Evolutionary conservation across 2,888 invertebrate genomes (phyloP), one percentile per base, ranked within the genome.

Genomic region (Mechanitis messenoides): DNA sequence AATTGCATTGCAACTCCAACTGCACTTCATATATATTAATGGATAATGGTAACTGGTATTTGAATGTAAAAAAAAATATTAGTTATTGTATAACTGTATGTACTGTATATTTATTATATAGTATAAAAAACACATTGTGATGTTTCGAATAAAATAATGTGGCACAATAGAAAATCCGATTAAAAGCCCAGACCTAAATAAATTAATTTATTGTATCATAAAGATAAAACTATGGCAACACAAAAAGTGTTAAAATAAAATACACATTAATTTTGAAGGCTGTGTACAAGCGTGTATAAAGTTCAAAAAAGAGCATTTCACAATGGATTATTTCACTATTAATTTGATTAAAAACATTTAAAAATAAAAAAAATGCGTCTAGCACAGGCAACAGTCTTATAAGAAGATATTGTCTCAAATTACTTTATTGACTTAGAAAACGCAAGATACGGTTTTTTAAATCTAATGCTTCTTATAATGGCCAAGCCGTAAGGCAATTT

Each of bases 201-300:
- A 45, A 60, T 57, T 33, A 60, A 45, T 65, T 62, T 59, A 62
- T 62, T 64, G 61, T 57, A 67, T 59, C 57, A 56, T 54, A 28
- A 53, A 58, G 55, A 58, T 61, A 61, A 64, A 62, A 64, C 56
- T 57, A 66, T 67, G 64, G 64, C 66, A 67, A 64, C 66, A 64
- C 64, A 59, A 53, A 31, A 55, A 31, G 50, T 50, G 50, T 50
- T 50, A 28, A 7, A 50, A 50, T 31, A 31, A 42, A 7, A 47
- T 6, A 47, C 47, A 47, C n/a, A 20, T n/a, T 20, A 47, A 11
- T 31, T 50, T 31, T 31, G 9, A 31, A 9, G 50, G 3, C 11
- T 28, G 28, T 50, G 31, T 31, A 50, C 31, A 50, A 50, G 11
- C 50, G 11, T 31, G 50, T 11, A 50, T 11, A 31, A 50, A 28